phyloP scores from a whole-genome alignment of 2,113 vertebrate genomes.

The Glareola pratincola region DNA sequence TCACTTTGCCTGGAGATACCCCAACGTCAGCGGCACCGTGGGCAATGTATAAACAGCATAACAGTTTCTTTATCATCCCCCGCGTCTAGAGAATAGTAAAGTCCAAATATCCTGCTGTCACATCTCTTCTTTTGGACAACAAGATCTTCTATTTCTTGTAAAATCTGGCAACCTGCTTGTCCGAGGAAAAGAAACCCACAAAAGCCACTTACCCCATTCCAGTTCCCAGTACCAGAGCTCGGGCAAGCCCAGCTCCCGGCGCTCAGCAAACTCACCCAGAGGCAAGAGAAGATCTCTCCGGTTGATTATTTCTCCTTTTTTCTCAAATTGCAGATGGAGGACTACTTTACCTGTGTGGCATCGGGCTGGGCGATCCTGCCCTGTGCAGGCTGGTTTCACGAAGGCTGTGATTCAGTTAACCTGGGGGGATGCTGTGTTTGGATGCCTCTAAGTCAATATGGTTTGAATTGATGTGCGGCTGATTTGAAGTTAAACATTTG shows the following conservation, averaged over 20 bases:
- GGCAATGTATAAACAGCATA: neutral
- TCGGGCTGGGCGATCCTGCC: neutral
- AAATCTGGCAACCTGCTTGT: neutral
- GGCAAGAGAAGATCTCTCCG: neutral
- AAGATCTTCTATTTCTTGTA: neutral
- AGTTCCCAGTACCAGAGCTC: accelerated
- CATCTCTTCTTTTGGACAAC: neutral
- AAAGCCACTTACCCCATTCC: accelerated
- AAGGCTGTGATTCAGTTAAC: neutral
- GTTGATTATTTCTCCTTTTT: neutral
- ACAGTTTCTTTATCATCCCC: neutral
- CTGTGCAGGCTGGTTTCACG: neutral
- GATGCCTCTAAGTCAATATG: neutral
- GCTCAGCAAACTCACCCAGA: neutral
- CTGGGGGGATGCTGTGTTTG: neutral
- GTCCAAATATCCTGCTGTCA: neutral
- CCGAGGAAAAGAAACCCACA: neutral
- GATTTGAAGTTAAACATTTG: neutral
- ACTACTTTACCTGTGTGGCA: accelerated
- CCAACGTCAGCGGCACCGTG: neutral
- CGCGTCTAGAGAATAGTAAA: neutral
- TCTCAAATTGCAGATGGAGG: neutral
- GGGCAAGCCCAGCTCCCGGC: accelerated
- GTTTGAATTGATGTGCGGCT: neutral
- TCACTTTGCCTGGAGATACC: neutral